Percentiles rank a stretch among this genome's conserved stretches.
These are phyloP conservation scores for Drosophila miranda DNA, from an alignment of 1,140 invertebrate species.

Conservation along the genomic window DNA sequence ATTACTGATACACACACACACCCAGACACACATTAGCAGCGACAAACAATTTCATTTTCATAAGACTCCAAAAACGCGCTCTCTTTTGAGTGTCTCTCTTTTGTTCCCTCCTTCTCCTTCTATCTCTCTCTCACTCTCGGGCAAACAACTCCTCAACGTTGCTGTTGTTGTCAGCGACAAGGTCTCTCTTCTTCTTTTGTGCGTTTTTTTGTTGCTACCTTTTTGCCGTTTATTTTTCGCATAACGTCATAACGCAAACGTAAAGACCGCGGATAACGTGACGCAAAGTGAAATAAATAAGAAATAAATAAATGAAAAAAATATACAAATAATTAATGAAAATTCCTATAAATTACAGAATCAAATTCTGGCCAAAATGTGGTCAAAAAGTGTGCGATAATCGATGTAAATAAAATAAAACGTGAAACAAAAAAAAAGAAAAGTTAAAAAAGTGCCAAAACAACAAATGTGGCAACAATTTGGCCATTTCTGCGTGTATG, in stretches of 20 bases:
- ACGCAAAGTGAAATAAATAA: neutral
- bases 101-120: constrained; percentile 22
- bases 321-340: constrained; percentile 21
- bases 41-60: constrained; percentile 16
- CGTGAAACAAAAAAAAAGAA: constrained; percentile 7
- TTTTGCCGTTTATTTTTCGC: constrained; percentile 19
- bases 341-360: constrained; percentile 20
- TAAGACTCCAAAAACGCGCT: constrained; percentile 6
- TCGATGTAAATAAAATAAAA: constrained; percentile 22
- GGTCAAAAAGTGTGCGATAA: constrained; percentile 59
- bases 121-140: neutral
- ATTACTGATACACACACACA: constrained; percentile 42
- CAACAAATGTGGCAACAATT: constrained; percentile 32
- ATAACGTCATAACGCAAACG: constrained; percentile 9
- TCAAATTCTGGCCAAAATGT: constrained; percentile 64
- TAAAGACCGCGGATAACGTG: constrained; percentile 12
- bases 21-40: constrained; percentile 15
- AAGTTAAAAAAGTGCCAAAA: constrained; percentile 28
- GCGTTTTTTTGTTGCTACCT: neutral
- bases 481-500: constrained; percentile 10
- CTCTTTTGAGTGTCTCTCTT: constrained; percentile 10
- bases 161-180: constrained; percentile 36
- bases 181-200: constrained; percentile 1
- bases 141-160: constrained; percentile 29
- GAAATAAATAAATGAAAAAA: constrained; percentile 1